phyloP scores from a whole-genome alignment of 1,140 invertebrate species.

The Xylocopa sonorina region DNA sequence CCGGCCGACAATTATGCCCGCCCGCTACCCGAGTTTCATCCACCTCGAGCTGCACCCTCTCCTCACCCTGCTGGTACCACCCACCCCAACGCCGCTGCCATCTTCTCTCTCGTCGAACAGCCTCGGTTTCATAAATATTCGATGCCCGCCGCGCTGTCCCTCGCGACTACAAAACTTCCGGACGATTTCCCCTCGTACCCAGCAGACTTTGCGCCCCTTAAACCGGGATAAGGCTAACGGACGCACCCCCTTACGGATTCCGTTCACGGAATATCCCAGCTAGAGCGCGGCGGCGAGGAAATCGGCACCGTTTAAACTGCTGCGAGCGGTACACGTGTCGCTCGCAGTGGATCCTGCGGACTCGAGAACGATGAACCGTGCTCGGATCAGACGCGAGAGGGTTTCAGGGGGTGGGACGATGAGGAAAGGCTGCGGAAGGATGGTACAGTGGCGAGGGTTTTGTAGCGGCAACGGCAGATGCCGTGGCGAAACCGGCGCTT shows the following conservation, averaged over 20 bases:
- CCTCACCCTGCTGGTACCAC: not conserved
- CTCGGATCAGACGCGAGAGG: no score
- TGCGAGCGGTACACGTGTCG: no score
- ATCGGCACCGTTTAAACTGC: no score
- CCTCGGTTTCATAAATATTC: constrained; percentile 70
- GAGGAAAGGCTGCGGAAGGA: not conserved
- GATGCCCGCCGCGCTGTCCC: constrained; percentile 54
- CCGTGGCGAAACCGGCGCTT: constrained; percentile 42
- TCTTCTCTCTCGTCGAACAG: constrained; percentile 47
- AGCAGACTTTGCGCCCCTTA: constrained; percentile 59
- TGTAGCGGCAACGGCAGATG: constrained; percentile 33
- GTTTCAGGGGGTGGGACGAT: not conserved
- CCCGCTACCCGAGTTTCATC: not conserved
- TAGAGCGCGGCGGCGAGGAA: no score
- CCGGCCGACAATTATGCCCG: constrained; percentile 55
- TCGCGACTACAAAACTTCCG: constrained; percentile 63
- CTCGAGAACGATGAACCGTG: not conserved
- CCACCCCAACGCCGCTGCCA: not conserved
- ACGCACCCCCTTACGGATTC: constrained; percentile 25
- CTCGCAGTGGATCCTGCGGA: not conserved
- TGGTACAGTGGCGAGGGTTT: not conserved
- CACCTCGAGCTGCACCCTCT: not conserved
- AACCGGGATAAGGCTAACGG: constrained; percentile 51
- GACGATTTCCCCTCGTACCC: no score
- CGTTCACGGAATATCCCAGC: no score